Evolutionary conservation across 2,797 vertebrate species (phyloP).

Genomic region (Arctocebus calabarensis): DNA sequence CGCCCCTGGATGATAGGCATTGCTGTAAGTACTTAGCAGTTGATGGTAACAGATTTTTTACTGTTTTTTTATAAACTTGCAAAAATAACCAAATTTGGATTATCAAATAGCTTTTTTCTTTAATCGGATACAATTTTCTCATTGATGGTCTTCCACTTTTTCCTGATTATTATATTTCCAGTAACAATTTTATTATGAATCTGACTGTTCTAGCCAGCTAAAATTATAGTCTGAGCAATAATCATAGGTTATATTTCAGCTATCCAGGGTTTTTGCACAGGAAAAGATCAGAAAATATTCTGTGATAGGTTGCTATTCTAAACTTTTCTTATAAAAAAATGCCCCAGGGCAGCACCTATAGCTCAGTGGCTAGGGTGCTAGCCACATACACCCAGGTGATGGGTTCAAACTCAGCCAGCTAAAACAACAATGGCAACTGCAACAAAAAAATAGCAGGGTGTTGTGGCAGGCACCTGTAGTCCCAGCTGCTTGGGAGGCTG

Average conservation of each 20-base stretch:
- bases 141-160: constrained; percentile 42
- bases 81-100: constrained; percentile 56
- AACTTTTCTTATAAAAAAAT: constrained; percentile 56
- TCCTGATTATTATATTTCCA: constrained; percentile 25
- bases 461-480: too few relatives aligned
- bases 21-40: constrained; percentile 9
- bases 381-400: too few relatives aligned
- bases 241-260: constrained; percentile 50
- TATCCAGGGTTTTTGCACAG: constrained; percentile 3
- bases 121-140: constrained; percentile 17
- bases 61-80: constrained; percentile 25
- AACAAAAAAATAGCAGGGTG: too few relatives aligned
- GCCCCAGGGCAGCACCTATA: not conserved
- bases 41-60: not conserved
- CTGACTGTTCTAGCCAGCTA: not conserved
- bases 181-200: constrained; percentile 54
- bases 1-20: not conserved
- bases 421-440: too few relatives aligned
- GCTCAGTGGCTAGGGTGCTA: too few relatives aligned
- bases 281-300: not conserved
- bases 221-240: constrained; percentile 23
- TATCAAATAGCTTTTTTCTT: constrained; percentile 3
- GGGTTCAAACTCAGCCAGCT: too few relatives aligned
- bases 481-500: too few relatives aligned
- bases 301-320: not conserved